Evolutionary conservation across 1,140 invertebrate genomes (phyloP), one percentile per base, ranked within the genome.

Genomic region (Liolophura sinensis): DNA sequence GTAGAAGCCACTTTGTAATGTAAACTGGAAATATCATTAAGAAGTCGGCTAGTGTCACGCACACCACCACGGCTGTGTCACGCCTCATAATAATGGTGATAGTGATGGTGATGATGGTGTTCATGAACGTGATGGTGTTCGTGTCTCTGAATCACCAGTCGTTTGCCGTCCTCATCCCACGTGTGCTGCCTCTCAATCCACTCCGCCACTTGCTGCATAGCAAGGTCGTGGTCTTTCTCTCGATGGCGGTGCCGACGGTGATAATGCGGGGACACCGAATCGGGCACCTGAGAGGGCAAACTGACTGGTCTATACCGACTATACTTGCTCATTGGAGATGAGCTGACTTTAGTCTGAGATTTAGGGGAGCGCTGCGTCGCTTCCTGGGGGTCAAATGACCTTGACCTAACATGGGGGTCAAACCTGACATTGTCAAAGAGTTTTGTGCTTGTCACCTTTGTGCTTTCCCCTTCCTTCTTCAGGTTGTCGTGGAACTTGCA

Each of bases 31-130:
- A 40, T 40, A 40, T 40, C 31, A 40, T 40, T 3, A 5, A 40
- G 31, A 40, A 40, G 31, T 40, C 31, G 3, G 31, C 31, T 40
- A 40, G 31, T 9, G 31, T 40, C 31, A 40, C 31, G n/a, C 49
- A 52, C 25, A 58, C 25, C 56, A 58, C 5, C 56, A 58, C 1
- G n/a, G 18, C 20, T 55, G 64, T 27, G 47, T 74, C 73, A 80
- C 59, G 80, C 75, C 62, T 80, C 78, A 63, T 83, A 76, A 78
- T 90, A 92, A 83, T 92, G 91, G 84, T 93, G 91, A 83, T 92
- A 92, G 76, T 93, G 91, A 66, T 83, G 80, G 83, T 93, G 91
- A 79, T 93, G 92, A 72, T 92, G 90, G 73, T 93, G 91, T 78
- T 92, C 90, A 75, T 93, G 91, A 64, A 92, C 89, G 79, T 93